Evolutionary conservation across 2,797 vertebrate genomes (phyloP).

Genomic region (Ammospiza maritima): DNA sequence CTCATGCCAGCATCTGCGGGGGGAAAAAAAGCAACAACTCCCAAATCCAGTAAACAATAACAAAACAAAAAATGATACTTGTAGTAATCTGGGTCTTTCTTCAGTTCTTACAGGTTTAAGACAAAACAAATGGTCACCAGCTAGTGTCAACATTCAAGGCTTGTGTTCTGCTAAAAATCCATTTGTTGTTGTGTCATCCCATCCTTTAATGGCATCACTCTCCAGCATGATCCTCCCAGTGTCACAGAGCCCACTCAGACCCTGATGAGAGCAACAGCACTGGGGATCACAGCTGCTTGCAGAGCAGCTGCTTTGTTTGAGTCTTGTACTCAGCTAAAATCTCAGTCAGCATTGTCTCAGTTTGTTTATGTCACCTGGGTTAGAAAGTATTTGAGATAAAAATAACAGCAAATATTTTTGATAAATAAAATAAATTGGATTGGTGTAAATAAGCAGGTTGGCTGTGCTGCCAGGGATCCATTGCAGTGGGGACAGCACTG

Average conservation of each 20-base stretch:
- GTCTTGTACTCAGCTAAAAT: neutral
- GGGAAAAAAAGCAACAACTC: neutral
- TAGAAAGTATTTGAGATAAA: neutral
- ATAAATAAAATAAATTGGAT: neutral
- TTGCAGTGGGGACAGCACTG: neutral
- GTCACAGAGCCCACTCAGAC: neutral
- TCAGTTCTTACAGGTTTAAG: neutral
- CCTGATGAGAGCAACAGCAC: neutral
- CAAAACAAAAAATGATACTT: neutral
- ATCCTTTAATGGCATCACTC: neutral
- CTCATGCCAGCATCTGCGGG: neutral
- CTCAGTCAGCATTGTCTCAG: neutral
- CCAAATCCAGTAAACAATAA: neutral
- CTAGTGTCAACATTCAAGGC: neutral
- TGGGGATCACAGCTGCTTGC: neutral
- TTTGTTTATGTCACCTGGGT: neutral
- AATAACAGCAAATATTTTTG: neutral
- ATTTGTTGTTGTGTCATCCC: neutral
- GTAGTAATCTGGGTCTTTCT: neutral
- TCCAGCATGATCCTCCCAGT: neutral
- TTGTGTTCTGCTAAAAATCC: neutral
- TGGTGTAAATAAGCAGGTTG: neutral
- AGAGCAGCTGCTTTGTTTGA: neutral
- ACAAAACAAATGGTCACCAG: neutral
- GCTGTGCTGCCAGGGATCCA: neutral